phyloP scores from a whole-genome alignment of 2,797 vertebrate genomes.

The Enoplosus armatus region DNA sequence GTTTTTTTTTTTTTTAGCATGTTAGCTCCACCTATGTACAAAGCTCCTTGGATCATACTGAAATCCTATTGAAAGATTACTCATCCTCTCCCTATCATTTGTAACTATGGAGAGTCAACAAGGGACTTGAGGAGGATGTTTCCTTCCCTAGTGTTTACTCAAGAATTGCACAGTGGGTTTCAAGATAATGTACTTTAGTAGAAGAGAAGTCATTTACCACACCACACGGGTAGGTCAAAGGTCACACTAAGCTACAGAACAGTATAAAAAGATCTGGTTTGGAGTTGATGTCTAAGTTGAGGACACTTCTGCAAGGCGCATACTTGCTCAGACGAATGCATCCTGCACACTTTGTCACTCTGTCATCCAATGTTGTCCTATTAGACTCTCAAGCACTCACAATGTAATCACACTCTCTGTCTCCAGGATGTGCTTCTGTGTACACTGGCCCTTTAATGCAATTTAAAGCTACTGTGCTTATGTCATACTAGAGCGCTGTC shows the following conservation, averaged over 20 bases:
- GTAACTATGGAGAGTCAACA: constrained; percentile 73
- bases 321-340: not conserved
- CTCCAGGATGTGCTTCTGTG: constrained; percentile 39
- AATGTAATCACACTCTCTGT: constrained; percentile 34
- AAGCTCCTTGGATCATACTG: constrained; percentile 29
- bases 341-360: constrained; percentile 6
- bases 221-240: constrained; percentile 19
- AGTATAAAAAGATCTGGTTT: not conserved
- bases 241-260: not conserved
- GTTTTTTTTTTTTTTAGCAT: constrained; percentile 33
- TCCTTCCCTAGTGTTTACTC: constrained; percentile 50
- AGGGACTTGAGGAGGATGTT: constrained; percentile 67
- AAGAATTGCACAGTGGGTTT: not conserved
- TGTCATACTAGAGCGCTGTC: constrained; percentile 10
- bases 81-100: constrained; percentile 57
- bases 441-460: constrained; percentile 47
- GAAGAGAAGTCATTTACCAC: not conserved
- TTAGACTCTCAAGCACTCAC: constrained; percentile 9
- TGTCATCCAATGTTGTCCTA: constrained; percentile 20
- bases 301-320: not conserved
- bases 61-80: constrained; percentile 55
- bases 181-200: constrained; percentile 4
- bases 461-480: constrained; percentile 31
- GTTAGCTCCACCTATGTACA: constrained; percentile 49
- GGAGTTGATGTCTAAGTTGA: constrained; percentile 12